phyloP scores from a whole-genome alignment of 1,140 invertebrate species.

The Hermatobates lingyangjiaoensis region DNA sequence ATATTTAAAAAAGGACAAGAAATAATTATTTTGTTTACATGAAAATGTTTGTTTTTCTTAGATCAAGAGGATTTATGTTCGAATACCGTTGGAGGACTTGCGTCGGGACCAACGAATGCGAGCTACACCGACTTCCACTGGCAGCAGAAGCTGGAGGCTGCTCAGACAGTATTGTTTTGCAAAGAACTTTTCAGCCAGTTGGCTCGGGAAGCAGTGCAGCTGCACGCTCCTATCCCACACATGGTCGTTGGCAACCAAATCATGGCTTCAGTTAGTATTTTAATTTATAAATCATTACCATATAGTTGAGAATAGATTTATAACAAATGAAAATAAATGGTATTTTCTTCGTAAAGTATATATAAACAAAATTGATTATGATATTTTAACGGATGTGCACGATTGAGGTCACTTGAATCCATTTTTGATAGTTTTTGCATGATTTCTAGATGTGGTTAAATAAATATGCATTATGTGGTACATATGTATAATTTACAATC shows the following conservation, averaged over 20 bases:
- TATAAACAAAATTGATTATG: too few species aligned
- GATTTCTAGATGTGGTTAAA: too few species aligned
- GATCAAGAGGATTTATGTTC: constrained; percentile 69
- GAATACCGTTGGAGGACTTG: constrained; percentile 49
- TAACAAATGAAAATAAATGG: too few species aligned
- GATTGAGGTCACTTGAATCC: too few species aligned
- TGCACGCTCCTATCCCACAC: constrained; percentile 81
- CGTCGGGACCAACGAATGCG: constrained; percentile 40
- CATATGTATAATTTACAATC: too few species aligned
- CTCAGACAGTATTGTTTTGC: constrained; percentile 93
- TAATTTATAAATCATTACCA: constrained; percentile 13
- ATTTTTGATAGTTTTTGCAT: too few species aligned
- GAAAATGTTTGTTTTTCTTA: constrained; percentile 19
- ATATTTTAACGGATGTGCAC: too few species aligned
- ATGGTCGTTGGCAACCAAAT: constrained; percentile 95
- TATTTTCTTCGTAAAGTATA: too few species aligned
- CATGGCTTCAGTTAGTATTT: constrained; percentile 59
- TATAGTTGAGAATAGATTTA: too few species aligned
- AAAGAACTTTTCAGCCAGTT: constrained; percentile 91
- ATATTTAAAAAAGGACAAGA: too few species aligned
- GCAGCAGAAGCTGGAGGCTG: constrained; percentile 87
- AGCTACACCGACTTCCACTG: constrained; percentile 50
- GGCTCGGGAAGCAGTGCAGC: constrained; percentile 81
- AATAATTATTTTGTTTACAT: background rate
- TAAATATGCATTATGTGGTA: too few species aligned